A percentile compares a stretch with the other conserved stretches of the same genome.
Conservation (phyloP, 92 coral and sea anemone genomes). For the Epizoanthus fatuus region DNA sequence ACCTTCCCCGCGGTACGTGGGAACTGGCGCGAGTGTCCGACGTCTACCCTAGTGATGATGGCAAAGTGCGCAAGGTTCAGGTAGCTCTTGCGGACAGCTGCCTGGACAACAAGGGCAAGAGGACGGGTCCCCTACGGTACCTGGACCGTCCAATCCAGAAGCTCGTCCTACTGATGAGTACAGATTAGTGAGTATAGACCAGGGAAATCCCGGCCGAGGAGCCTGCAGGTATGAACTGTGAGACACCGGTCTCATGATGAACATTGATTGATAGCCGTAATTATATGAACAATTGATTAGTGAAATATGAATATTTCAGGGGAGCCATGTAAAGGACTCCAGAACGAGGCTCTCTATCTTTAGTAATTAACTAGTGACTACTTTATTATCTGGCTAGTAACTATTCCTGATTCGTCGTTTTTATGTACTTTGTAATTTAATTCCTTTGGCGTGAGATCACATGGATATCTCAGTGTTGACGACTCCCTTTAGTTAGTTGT, state of each 20-base stretch:
- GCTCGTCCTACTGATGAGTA: slow-evolving; percentile 42
- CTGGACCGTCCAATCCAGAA: slow-evolving; percentile 62
- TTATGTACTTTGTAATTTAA: no score
- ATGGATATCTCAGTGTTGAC: no score
- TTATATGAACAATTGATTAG: background rate
- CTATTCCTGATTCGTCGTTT: no score
- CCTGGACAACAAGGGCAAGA: slow-evolving; percentile 60
- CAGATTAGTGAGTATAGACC: background rate
- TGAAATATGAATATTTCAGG: slow-evolving; percentile 14
- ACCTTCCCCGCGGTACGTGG: slow-evolving; percentile 53
- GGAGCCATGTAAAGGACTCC: background rate
- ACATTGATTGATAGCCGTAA: no score
- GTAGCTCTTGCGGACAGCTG: slow-evolving; percentile 62
- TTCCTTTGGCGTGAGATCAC: no score
- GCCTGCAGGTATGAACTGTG: background rate
- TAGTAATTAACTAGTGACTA: no score
- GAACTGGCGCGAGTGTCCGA: slow-evolving; percentile 50
- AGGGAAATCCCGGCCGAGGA: slow-evolving; percentile 40
- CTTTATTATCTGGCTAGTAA: no score
- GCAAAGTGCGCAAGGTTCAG: slow-evolving; percentile 54
- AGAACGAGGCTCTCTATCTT: no score
- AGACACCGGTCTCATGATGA: no score
- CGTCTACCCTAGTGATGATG: slow-evolving; percentile 54
- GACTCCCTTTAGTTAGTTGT: no score
- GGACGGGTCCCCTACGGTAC: slow-evolving; percentile 20